These are phyloP conservation scores for Toxotes lorentzi DNA, from an alignment of 2,797 vertebrate genomes.

Conservation along the genomic window DNA sequence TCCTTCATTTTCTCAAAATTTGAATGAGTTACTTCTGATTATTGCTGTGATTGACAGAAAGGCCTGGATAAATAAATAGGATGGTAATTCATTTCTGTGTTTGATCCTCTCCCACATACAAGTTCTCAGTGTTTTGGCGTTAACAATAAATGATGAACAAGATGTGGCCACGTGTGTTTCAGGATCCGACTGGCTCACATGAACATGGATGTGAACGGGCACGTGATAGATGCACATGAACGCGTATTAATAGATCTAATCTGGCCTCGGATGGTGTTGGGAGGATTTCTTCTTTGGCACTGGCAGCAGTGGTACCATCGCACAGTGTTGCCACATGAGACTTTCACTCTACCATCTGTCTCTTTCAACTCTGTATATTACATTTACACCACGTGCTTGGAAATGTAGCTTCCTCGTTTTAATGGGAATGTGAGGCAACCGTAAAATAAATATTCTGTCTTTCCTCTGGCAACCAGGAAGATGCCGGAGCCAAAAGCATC, in stretches of 20 bases:
- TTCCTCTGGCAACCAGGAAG: constrained; percentile 67
- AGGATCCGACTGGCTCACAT: constrained; percentile 24
- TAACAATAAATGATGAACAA: constrained; percentile 70
- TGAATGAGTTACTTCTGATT: constrained; percentile 86
- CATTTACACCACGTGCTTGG: constrained; percentile 75
- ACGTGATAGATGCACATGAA: constrained; percentile 62
- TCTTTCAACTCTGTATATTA: constrained; percentile 79
- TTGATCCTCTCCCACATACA: constrained; percentile 64
- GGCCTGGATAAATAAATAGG: constrained; percentile 79
- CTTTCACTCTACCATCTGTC: constrained; percentile 84
- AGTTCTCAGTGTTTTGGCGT: constrained; percentile 58
- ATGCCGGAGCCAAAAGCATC: constrained; percentile 66
- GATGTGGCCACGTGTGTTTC: constrained; percentile 40
- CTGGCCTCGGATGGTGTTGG: constrained; percentile 66
- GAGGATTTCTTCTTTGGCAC: constrained; percentile 76
- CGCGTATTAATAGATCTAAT: constrained; percentile 73
- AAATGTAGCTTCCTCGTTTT: constrained; percentile 79
- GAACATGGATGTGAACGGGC: constrained; percentile 51
- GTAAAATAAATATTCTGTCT: constrained; percentile 80
- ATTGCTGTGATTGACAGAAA: constrained; percentile 86
- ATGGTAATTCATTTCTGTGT: constrained; percentile 73
- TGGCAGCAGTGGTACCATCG: constrained; percentile 71
- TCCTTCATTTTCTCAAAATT: constrained; percentile 90
- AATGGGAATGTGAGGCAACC: constrained; percentile 83
- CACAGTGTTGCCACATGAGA: constrained; percentile 80